These are phyloP conservation scores for Salvator merianae DNA, from an alignment of 2,113 vertebrate species.

Conservation along the genomic window DNA sequence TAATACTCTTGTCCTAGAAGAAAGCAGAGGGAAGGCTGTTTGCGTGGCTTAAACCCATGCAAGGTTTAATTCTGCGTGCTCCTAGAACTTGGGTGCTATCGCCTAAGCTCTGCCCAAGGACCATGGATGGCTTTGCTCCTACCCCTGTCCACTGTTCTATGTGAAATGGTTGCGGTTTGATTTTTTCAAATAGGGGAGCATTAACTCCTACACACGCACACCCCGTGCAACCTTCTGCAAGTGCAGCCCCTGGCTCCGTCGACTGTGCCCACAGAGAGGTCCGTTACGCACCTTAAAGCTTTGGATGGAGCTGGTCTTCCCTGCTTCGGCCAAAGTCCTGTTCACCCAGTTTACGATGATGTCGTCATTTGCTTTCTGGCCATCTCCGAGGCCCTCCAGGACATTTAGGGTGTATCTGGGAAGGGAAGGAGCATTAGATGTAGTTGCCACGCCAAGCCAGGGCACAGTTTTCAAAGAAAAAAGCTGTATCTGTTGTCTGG, in stretches of 20 bases:
- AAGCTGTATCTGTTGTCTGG: rapidly evolving
- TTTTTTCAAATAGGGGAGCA: background rate
- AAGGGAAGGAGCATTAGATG: slow-evolving; percentile 8
- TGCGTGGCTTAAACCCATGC: background rate
- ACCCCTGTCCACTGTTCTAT: no score
- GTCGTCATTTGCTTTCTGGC: slow-evolving; percentile 90
- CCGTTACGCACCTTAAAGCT: slow-evolving; percentile 85
- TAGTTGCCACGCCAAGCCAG: background rate
- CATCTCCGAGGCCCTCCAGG: slow-evolving; percentile 87
- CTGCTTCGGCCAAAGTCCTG: slow-evolving; percentile 83
- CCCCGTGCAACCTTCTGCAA: background rate
- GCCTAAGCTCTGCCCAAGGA: background rate
- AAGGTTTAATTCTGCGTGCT: no score
- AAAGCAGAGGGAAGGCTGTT: background rate
- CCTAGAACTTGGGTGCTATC: no score
- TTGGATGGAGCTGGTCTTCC: slow-evolving; percentile 88
- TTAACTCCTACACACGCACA: background rate
- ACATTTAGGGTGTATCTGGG: slow-evolving; percentile 91
- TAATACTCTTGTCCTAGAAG: slow-evolving; percentile 90
- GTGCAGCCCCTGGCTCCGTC: background rate
- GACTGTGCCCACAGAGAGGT: no score
- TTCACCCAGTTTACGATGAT: slow-evolving; percentile 95
- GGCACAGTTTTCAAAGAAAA: background rate
- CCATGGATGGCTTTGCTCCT: background rate
- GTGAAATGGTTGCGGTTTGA: no score